A percentile compares a stretch with the other conserved stretches of the same genome.
Conservation (phyloP, 2,888 invertebrate genomes). For the Metellina segmentata region DNA sequence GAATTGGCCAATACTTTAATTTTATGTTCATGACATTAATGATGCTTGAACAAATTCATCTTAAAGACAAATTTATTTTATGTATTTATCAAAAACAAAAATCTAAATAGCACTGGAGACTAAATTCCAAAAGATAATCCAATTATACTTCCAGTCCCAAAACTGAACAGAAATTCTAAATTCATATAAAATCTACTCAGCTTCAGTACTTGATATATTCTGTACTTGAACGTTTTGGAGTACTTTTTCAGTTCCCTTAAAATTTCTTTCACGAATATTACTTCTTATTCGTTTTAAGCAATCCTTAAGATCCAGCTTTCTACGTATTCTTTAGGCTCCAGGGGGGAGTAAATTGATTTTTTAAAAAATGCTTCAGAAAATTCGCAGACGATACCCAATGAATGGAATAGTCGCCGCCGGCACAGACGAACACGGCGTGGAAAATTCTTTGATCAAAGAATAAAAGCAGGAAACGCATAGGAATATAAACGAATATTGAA, state of each 20-base stretch:
- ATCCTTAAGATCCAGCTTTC: not conserved
- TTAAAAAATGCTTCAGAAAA: not conserved
- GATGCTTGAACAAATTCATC: too few relatives aligned
- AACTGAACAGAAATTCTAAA: too few relatives aligned
- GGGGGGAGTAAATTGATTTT: not conserved
- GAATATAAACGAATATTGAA: not conserved
- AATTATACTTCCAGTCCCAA: too few relatives aligned
- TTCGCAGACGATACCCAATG: not conserved
- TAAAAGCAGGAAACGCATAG: not conserved
- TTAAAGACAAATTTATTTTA: too few relatives aligned
- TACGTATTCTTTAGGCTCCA: not conserved
- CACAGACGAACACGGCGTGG: not conserved
- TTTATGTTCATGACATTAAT: too few relatives aligned
- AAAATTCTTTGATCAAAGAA: not conserved
- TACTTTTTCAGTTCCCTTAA: not conserved
- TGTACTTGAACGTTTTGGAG: not conserved
- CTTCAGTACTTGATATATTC: too few relatives aligned
- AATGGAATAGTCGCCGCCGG: not conserved
- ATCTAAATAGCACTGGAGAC: too few relatives aligned
- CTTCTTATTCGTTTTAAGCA: not conserved
- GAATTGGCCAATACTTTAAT: too few relatives aligned
- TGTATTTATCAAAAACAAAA: too few relatives aligned
- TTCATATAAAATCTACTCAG: too few relatives aligned
- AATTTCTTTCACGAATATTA: not conserved
- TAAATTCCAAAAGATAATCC: too few relatives aligned